A percentile compares a stretch with the other conserved stretches of the same genome.
phyloP scores from a whole-genome alignment of 2,888 invertebrate species.

The Heliothis peltigera region DNA sequence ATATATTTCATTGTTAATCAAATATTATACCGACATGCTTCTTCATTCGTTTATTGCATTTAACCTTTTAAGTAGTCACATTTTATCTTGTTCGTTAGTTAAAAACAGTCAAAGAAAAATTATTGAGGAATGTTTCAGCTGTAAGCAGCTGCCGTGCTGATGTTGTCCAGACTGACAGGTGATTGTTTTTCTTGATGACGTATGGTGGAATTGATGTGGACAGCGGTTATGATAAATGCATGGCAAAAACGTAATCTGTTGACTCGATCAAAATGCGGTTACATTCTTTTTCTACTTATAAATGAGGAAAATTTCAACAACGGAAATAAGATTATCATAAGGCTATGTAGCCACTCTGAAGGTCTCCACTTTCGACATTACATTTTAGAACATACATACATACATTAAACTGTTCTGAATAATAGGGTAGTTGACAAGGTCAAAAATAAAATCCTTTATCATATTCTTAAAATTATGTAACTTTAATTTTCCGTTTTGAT shows the following conservation, averaged over 20 bases:
- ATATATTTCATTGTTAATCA: background rate
- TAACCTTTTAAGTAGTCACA: background rate
- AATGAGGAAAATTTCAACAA: background rate
- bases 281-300: background rate
- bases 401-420: too few relatives aligned
- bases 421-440: too few relatives aligned
- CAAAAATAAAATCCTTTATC: too few relatives aligned
- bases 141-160: conserved; percentile 12
- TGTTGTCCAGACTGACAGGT: conserved; percentile 13
- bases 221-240: conserved; percentile 4
- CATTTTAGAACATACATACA: too few relatives aligned
- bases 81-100: background rate
- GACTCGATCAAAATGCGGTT: background rate
- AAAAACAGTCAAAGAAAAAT: conserved; percentile 22
- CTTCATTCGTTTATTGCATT: conserved; percentile 5
- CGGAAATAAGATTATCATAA: too few relatives aligned
- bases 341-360: too few relatives aligned
- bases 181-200: conserved; percentile 11
- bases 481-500: too few relatives aligned
- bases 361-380: too few relatives aligned
- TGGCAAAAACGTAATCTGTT: background rate
- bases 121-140: conserved; percentile 15
- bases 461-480: too few relatives aligned
- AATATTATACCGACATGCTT: background rate
- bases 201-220: background rate